Evolutionary conservation across 2,888 invertebrate species (phyloP), one percentile per base, ranked within the genome.

Genomic region (Hedya salicella): DNA sequence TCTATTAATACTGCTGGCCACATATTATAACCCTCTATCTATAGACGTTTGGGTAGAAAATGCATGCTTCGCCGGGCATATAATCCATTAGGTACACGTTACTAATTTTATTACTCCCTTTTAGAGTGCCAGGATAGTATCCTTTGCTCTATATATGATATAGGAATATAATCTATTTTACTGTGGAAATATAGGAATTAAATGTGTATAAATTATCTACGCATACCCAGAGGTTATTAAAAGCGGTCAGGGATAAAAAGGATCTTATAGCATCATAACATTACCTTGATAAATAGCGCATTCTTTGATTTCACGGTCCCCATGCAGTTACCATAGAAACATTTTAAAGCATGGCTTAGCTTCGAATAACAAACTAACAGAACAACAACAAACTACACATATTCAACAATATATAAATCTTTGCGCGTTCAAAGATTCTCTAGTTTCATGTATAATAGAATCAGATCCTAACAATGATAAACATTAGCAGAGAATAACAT

Each of bases 241-340:
- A 5, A 36, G 9, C 9, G 9, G 9, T 36, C 6, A 9, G 36
- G 36, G 11, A 9, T 6, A 1, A 36, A 9, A 36, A 36, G 2
- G 40, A 39, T 49, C 16, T 60, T 17, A 19, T 32, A n/a, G 14
- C 59, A 17, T 44, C 21, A 67, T 48, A 68, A 73, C 67, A 71
- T 77, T 89, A 90, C 91, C 90, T 89, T 86, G 65, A 83, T 68
- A 71, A 84, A 83, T 70, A 73, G 85, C 73, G 84, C 85, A 83
- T 82, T 80, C 80, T 88, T 91, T 78, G 91, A 91, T 82, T 89
- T 90, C 83, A 83, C 83, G 86, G 85, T 86, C 89, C 92, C 91
- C 92, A 91, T 92, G 75, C 88, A 91, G 78, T 85, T 82, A 83
- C 69, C 73, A 74, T 75, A 78, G 67, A 75, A 77, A 76, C 80